Base-by-base conservation (phyloP, 2,113 vertebrate genomes). In the Engraulis encrasicolus region DNA sequence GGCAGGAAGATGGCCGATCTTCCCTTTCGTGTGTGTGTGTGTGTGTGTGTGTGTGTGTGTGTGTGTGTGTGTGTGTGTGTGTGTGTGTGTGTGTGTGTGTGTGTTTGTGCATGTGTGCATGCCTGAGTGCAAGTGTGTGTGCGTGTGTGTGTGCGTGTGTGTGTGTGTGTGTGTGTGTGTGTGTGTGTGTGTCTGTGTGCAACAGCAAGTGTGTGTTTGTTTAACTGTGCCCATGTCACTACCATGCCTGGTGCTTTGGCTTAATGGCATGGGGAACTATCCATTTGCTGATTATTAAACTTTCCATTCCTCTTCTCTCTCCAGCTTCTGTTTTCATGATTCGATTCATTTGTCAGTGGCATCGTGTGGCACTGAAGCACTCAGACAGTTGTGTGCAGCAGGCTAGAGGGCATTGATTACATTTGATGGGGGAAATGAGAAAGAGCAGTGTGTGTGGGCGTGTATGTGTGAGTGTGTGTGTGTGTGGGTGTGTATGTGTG, bases 1-100 rank as follows among this genome's bases (percentile, higher is more conserved):
- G n/a, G n/a, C n/a, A n/a, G n/a, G n/a, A n/a, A n/a, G n/a, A n/a
- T n/a, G n/a, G n/a, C n/a, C n/a, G n/a, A n/a, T 61, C 20, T n/a
- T n/a, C n/a, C n/a, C n/a, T n/a, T n/a, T n/a, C n/a, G n/a, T n/a
- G n/a, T n/a, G n/a, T 66, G 20, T 27, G 58, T 66, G 23, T 31
- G 58, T 27, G n/a, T 66, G 23, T 31, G 23, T 66, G 6, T 82
- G 79, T 74, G 40, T 81, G 83, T 66, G 50, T 85, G 81, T 50
- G 78, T 23, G 31, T 58, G 27, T 81, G 49, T 11, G 77, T 37
- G 18, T 84, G 80, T 84, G 54, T 80, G 54, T 48, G 61, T 50
- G 50, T 71, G 50, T 81, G 79, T 40, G 71, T 12, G 82, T 9
- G 20, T 34, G 48, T 34, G 20, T 23, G 1, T 23, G 17, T n/a